These are phyloP conservation scores for Acanthiza pusilla DNA, from an alignment of 2,797 vertebrate genomes.

Conservation along the genomic window DNA sequence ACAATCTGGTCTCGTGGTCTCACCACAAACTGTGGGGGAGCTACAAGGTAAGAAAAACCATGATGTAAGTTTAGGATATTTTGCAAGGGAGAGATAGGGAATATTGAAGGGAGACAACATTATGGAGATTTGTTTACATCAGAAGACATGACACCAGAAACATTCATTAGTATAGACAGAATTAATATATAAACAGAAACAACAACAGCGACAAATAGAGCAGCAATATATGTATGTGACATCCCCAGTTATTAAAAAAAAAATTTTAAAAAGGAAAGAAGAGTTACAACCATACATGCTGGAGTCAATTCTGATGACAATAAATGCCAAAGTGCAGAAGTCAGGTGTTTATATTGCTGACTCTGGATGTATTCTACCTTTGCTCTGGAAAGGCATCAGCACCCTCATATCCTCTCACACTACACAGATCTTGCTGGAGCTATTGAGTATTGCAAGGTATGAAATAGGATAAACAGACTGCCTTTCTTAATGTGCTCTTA, in stretches of 20 bases:
- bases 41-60: constrained; percentile 75
- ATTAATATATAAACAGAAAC: constrained; percentile 40
- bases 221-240: constrained; percentile 6
- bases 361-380: neutral
- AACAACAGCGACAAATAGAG: constrained; percentile 14
- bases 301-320: neutral
- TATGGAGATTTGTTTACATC: neutral
- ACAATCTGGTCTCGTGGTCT: constrained; percentile 97
- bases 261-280: neutral
- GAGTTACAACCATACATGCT: constrained; percentile 17
- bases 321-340: neutral
- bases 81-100: neutral
- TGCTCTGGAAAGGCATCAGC: neutral
- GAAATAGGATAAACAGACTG: neutral
- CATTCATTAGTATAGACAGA: constrained; percentile 48
- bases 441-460: fast-evolving
- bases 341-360: neutral
- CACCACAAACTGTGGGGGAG: constrained; percentile 97
- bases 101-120: constrained; percentile 24
- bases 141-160: constrained; percentile 21
- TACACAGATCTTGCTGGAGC: neutral
- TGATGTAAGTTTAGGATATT: constrained; percentile 32
- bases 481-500: neutral
- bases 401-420: neutral
- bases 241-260: neutral